Base-by-base conservation (phyloP, 2,888 invertebrate species). In the Chrysolina haemoptera region DNA sequence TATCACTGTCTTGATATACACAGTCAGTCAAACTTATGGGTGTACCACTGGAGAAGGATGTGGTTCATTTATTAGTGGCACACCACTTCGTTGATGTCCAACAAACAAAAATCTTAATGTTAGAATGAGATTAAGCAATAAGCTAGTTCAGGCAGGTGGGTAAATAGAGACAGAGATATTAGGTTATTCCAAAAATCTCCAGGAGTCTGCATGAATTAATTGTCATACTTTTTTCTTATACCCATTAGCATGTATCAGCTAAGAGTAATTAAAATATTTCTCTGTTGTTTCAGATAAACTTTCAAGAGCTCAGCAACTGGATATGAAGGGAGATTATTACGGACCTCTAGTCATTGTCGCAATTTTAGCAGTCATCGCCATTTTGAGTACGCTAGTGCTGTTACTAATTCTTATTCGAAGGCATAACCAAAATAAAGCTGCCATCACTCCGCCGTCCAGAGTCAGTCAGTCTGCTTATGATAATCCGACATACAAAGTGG, bases 401-500 rank as follows among this genome's bases (percentile, higher is more conserved):
- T 89, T 96, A 63, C 90, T 96, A 81, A 93, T 97, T 79, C 90
- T 97, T 50, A 91, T 97, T 83, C 91, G 94, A 82, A 90, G 96
- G 83, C 93, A 88, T 78, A 91, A 91, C 71, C 91, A 92, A 84
- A 91, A 92, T 85, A 93, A 93, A 86, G 91, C 94, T 84, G 94
- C 95, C 77, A 95, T 96, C 85, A 96, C 96, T 68, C 92, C 91
- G 50, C 75, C 80, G 12, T 91, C 92, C 14, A 89, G 95, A 79
- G 95, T 95, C 85, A 93, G 92, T 80, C 95, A 96, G 67, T 95
- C 96, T n/a, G 95, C 96, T 62, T 96, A 96, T 85, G 96, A 97
- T 88, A 97, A 96, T 89, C 96, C 96, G 62, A 96, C 96, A 84
- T 97, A 96, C 90, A 97, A 97, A 92, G 95, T 96, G 87, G 96